Evolutionary conservation across 1,140 invertebrate genomes (phyloP).

Genomic region (Teleopsis dalmanni): DNA sequence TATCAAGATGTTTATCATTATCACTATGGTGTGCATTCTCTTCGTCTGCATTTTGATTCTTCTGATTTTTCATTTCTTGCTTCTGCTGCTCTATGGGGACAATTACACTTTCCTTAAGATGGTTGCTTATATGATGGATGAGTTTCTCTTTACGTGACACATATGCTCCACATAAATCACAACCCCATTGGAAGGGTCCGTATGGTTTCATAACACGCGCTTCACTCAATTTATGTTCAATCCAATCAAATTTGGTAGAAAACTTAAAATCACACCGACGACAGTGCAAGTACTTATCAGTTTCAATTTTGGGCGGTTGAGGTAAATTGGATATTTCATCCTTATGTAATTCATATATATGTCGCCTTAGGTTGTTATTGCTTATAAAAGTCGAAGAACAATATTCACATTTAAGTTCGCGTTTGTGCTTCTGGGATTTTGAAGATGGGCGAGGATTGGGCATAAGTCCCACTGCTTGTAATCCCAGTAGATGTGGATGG

Average conservation of each 20-base stretch:
- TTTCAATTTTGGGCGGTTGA: slow-evolving; percentile 29
- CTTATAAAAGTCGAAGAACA: slow-evolving; percentile 42
- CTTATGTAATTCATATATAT: slow-evolving; percentile 42
- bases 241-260: slow-evolving; percentile 34
- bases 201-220: slow-evolving; percentile 35
- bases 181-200: slow-evolving; percentile 42
- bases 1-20: too few relatives aligned
- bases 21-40: background rate
- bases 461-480: slow-evolving; percentile 42
- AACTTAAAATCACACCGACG: slow-evolving; percentile 31
- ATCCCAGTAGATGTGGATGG: slow-evolving; percentile 35
- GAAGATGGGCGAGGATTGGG: slow-evolving; percentile 18
- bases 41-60: background rate
- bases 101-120: slow-evolving; percentile 36
- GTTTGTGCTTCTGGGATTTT: slow-evolving; percentile 37
- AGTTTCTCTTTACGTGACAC: slow-evolving; percentile 42
- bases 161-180: slow-evolving; percentile 40
- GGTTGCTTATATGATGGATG: slow-evolving; percentile 40
- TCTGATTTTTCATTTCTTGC: slow-evolving; percentile 3
- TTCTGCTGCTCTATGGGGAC: slow-evolving; percentile 22
- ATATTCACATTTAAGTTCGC: slow-evolving; percentile 40
- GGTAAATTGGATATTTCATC: slow-evolving; percentile 35
- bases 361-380: slow-evolving; percentile 41
- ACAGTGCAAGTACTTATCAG: slow-evolving; percentile 28
- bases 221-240: slow-evolving; percentile 39